Evolutionary conservation across 2,113 vertebrate genomes (phyloP).

Genomic region (Aplodontia rufa): DNA sequence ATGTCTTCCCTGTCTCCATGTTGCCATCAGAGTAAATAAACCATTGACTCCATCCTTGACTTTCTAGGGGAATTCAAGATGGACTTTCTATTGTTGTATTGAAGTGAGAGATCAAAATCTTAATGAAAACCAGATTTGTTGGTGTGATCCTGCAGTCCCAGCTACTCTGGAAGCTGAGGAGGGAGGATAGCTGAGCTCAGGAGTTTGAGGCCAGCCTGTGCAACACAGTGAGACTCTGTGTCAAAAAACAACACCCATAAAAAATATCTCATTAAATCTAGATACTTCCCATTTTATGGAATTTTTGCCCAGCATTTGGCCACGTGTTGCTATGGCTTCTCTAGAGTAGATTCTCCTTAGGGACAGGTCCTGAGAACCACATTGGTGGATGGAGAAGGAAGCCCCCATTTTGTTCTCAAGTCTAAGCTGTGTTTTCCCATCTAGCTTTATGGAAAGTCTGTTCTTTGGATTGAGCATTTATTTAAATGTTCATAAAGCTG

Average conservation of each 20-base stretch:
- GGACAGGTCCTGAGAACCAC: background rate
- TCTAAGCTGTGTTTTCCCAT: background rate
- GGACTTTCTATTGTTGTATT: background rate
- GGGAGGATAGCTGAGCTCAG: background rate
- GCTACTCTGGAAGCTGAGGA: background rate
- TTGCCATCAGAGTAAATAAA: background rate
- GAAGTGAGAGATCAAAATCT: background rate
- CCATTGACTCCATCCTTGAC: background rate
- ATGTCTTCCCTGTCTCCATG: background rate
- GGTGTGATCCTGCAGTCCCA: background rate
- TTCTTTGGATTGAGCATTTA: background rate
- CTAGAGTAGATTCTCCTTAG: background rate
- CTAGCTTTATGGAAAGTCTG: background rate
- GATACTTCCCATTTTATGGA: background rate
- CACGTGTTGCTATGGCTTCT: background rate
- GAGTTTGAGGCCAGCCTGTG: background rate
- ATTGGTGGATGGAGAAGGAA: background rate
- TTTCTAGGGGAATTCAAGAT: background rate
- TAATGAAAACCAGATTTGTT: background rate
- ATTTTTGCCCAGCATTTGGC: background rate
- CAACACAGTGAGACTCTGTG: background rate
- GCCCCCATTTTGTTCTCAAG: background rate
- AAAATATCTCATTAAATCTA: background rate
- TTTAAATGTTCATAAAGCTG: background rate
- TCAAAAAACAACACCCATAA: background rate